A percentile compares a stretch with the other conserved stretches of the same genome.
Evolutionary conservation across 2,888 invertebrate genomes (phyloP).

Genomic region (Tortricodes alternella): DNA sequence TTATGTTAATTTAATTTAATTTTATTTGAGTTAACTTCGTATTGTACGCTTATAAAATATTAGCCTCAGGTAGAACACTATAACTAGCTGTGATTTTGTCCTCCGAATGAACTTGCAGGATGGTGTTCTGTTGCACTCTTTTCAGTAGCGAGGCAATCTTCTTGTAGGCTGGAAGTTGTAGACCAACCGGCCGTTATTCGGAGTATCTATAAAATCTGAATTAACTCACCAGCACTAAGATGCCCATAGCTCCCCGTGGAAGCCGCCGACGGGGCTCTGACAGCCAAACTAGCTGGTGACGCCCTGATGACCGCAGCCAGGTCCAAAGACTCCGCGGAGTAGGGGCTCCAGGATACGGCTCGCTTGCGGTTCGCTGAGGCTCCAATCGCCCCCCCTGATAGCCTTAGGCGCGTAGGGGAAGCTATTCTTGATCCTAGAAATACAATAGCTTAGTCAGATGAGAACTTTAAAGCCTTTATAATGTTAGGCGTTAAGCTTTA

Average conservation of each 20-base stretch:
- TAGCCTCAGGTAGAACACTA: too few species aligned
- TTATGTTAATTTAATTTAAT: too few species aligned
- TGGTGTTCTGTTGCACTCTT: too few species aligned
- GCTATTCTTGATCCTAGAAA: conserved; percentile 76
- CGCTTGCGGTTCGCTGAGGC: conserved; percentile 90
- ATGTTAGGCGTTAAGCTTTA: too few species aligned
- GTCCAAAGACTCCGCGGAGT: conserved; percentile 95
- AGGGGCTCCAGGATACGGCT: conserved; percentile 96
- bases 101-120: too few species aligned
- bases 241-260: conserved; percentile 97
- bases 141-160: too few species aligned
- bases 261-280: conserved; percentile 91
- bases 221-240: conserved; percentile 90
- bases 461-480: not conserved
- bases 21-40: too few species aligned
- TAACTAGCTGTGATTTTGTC: too few species aligned
- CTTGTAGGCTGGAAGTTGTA: too few species aligned
- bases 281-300: conserved; percentile 95
- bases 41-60: too few species aligned
- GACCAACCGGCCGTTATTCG: too few species aligned
- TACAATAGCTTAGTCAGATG: not conserved
- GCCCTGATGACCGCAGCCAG: conserved; percentile 97
- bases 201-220: too few species aligned
- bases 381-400: conserved; percentile 74
- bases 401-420: conserved; percentile 70